Conservation (phyloP, 1,140 invertebrate species). For the Drosophila punjabiensis region DNA sequence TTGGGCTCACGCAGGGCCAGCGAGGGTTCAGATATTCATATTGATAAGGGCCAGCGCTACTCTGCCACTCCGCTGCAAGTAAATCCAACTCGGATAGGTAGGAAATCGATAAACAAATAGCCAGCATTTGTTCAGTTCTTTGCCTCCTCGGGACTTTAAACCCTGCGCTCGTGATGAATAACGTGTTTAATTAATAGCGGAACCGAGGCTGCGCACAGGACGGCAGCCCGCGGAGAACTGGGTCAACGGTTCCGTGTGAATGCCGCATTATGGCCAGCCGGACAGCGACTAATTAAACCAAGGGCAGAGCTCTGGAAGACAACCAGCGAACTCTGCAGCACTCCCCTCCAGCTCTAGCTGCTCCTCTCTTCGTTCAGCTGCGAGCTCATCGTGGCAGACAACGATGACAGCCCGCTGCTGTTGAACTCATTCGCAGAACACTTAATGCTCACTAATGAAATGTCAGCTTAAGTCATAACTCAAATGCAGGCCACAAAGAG, state of each 20-base stretch:
- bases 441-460: constrained; percentile 85
- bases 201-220: constrained; percentile 14
- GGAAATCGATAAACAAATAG: constrained; percentile 48
- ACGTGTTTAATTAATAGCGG: constrained; percentile 73
- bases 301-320: constrained; percentile 27
- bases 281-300: constrained; percentile 57
- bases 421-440: constrained; percentile 80
- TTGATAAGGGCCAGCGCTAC: constrained; percentile 21
- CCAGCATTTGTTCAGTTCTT: constrained; percentile 23
- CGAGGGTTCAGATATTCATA: constrained; percentile 1
- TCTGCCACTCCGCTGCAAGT: background rate
- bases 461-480: constrained; percentile 85
- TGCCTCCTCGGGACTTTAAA: constrained; percentile 34
- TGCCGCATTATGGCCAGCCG: constrained; percentile 53
- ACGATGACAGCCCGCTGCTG: constrained; percentile 48
- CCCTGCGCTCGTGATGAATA: constrained; percentile 67
- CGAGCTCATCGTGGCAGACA: constrained; percentile 10
- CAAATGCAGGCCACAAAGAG: constrained; percentile 63
- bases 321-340: constrained; percentile 15
- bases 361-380: constrained; percentile 7
- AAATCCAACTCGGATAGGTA: constrained; percentile 6
- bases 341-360: constrained; percentile 4
- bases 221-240: constrained; percentile 25
- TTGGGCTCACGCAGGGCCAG: background rate
- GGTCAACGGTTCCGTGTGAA: constrained; percentile 57